phyloP scores from a whole-genome alignment of 35 echinoderm and acorn worm genomes.

The Anneissia japonica region DNA sequence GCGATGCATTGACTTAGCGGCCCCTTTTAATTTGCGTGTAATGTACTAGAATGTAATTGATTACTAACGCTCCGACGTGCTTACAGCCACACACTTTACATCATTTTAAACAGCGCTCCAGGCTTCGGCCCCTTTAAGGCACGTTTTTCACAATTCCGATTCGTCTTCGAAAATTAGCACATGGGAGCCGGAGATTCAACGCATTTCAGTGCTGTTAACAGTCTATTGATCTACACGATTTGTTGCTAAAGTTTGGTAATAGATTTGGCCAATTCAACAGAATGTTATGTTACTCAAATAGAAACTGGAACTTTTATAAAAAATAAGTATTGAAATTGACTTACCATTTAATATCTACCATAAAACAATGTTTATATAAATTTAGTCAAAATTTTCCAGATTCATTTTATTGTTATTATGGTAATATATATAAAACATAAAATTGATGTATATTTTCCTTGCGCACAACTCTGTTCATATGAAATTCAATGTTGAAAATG shows the following conservation, averaged over 20 bases:
- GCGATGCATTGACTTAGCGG: neutral
- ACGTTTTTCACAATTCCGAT: neutral
- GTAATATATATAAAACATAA: too few relatives aligned
- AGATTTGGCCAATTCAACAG: neutral
- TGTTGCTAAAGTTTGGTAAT: neutral
- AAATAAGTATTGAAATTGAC: too few relatives aligned
- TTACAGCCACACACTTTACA: neutral
- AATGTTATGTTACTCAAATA: neutral
- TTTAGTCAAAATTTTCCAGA: too few relatives aligned
- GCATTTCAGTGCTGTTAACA: neutral
- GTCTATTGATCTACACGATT: conserved; percentile 1
- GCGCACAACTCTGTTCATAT: too few relatives aligned
- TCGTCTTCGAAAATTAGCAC: neutral
- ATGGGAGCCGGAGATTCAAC: neutral
- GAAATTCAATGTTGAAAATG: too few relatives aligned
- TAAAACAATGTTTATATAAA: too few relatives aligned
- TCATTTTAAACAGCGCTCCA: neutral
- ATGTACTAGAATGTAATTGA: conserved; percentile 1
- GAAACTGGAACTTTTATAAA: too few relatives aligned
- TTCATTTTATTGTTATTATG: too few relatives aligned
- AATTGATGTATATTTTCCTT: too few relatives aligned
- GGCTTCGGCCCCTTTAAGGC: neutral
- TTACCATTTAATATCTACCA: too few relatives aligned
- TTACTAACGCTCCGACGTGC: neutral
- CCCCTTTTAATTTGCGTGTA: neutral